A percentile compares a stretch with the other conserved stretches of the same genome.
Conservation (phyloP, 2,797 vertebrate genomes). For the Leptodactylus fallax region DNA sequence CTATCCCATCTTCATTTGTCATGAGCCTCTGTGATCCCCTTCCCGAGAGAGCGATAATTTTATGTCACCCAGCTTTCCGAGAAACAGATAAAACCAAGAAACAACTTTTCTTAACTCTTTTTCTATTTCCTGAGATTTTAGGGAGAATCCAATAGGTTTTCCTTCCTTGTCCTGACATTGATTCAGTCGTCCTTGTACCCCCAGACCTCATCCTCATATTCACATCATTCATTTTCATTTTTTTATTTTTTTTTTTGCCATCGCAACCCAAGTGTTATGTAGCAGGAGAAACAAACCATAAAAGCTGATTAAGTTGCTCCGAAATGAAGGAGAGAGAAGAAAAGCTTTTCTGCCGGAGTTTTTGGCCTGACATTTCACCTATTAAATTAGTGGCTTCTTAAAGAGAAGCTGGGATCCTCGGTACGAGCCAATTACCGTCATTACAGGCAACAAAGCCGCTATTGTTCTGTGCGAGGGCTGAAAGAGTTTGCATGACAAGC, state of each 20-base stretch:
- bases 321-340: conserved; percentile 74
- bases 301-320: conserved; percentile 75
- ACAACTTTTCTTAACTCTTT: neutral
- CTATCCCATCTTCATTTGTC: no score
- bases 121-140: no score
- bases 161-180: neutral
- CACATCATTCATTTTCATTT: neutral
- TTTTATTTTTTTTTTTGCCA: conserved; percentile 44
- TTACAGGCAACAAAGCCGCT: conserved; percentile 74
- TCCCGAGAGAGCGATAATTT: no score
- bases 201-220: neutral
- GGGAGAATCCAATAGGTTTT: neutral
- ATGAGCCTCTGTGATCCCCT: no score
- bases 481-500: conserved; percentile 65
- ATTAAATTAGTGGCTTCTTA: conserved; percentile 79
- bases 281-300: conserved; percentile 76
- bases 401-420: conserved; percentile 70
- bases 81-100: neutral
- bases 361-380: conserved; percentile 77
- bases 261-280: conserved; percentile 36
- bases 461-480: conserved; percentile 65
- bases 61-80: no score
- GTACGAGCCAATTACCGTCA: conserved; percentile 71
- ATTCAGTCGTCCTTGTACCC: neutral
- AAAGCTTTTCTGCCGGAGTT: conserved; percentile 72